These are phyloP conservation scores for Noctua janthe DNA, from an alignment of 2,888 invertebrate genomes.

Conservation along the genomic window DNA sequence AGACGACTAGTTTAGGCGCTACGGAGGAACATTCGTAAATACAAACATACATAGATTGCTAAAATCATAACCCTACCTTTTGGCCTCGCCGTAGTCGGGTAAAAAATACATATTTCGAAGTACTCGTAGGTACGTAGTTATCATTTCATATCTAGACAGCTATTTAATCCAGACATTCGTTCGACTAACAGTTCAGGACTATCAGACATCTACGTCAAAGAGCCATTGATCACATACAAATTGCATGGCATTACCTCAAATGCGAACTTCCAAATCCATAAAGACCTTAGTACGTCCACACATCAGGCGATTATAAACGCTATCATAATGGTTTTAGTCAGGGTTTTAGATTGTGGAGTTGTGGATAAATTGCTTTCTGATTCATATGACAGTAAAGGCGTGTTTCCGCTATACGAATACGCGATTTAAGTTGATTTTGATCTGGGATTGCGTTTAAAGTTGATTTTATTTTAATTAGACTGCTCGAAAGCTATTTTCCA, in stretches of 20 bases:
- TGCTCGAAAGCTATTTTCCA: background rate
- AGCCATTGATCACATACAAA: slow-evolving; percentile 59
- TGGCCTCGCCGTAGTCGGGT: no score
- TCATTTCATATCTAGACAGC: background rate
- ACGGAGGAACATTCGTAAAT: no score
- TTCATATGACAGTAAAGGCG: slow-evolving; percentile 15
- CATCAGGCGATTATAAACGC: slow-evolving; percentile 14
- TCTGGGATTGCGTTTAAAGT: slow-evolving; percentile 38
- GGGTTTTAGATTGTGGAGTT: background rate
- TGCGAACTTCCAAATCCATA: slow-evolving; percentile 2
- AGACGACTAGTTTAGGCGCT: no score
- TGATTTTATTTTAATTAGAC: slow-evolving; percentile 43
- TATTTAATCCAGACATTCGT: slow-evolving; percentile 18
- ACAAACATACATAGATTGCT: no score
- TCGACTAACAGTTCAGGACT: slow-evolving; percentile 6
- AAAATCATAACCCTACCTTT: no score
- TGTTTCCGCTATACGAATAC: slow-evolving; percentile 40
- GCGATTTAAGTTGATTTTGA: slow-evolving; percentile 34
- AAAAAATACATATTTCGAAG: background rate
- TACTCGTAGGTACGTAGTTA: background rate
- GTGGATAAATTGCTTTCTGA: slow-evolving; percentile 1
- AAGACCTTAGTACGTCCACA: slow-evolving; percentile 8
- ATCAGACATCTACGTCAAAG: slow-evolving; percentile 44
- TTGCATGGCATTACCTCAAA: slow-evolving; percentile 57
- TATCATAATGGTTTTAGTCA: background rate